Evolutionary conservation across 2,888 invertebrate genomes (phyloP).

Genomic region (Nephrocerus scutellatus): DNA sequence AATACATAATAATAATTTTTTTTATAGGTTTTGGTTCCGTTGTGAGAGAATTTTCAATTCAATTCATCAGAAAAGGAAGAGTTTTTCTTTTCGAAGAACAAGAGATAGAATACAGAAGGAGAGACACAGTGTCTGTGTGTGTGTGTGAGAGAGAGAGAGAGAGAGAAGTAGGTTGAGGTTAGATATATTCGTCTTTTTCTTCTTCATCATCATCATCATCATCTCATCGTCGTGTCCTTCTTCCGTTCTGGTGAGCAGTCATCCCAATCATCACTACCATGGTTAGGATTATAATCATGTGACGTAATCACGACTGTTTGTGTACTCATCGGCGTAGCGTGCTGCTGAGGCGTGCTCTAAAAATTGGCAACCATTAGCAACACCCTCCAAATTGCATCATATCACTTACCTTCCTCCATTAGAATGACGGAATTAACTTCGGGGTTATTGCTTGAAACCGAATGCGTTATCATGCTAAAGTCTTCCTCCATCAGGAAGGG

Average conservation of each 20-base stretch:
- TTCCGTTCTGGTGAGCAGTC: background rate
- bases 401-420: constrained; percentile 66
- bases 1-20: too few species aligned
- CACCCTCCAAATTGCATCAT: background rate
- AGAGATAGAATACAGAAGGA: too few species aligned
- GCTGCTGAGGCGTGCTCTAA: constrained; percentile 31
- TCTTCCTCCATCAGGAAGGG: constrained; percentile 91
- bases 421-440: constrained; percentile 65
- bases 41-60: too few species aligned
- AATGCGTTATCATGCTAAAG: constrained; percentile 85
- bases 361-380: constrained; percentile 14
- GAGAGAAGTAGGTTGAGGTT: constrained; percentile 8
- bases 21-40: too few species aligned
- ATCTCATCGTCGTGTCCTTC: background rate
- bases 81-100: too few species aligned
- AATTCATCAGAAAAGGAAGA: too few species aligned
- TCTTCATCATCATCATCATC: background rate
- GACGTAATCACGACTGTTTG: constrained; percentile 41
- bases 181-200: background rate
- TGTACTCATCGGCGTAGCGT: constrained; percentile 44
- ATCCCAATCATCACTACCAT: constrained; percentile 6
- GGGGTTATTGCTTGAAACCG: constrained; percentile 54
- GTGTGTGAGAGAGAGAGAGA: too few species aligned
- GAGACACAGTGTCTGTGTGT: too few species aligned
- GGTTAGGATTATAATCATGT: constrained; percentile 37